A percentile compares a stretch with the other conserved stretches of the same genome.
phyloP scores from a whole-genome alignment of 2,797 vertebrate species.

The Lerista edwardsae region DNA sequence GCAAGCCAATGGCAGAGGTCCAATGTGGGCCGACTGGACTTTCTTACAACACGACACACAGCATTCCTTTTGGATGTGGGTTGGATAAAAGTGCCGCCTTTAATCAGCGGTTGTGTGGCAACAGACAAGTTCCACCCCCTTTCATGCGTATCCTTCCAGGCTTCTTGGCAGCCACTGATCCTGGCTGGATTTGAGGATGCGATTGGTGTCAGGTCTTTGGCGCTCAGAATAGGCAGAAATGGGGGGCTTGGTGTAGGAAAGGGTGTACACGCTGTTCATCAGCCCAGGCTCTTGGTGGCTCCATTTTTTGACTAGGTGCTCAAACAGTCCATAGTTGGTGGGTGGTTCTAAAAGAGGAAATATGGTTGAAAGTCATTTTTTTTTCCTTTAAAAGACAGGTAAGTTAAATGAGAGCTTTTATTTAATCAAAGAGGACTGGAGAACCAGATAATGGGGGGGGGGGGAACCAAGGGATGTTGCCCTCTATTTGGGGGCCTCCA shows the following conservation, averaged over 20 bases:
- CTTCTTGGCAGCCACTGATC: background rate
- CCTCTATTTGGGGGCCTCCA: too few species aligned
- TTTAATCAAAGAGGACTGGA: too few species aligned
- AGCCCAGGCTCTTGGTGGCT: slow-evolving; percentile 42
- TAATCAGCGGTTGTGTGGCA: slow-evolving; percentile 32
- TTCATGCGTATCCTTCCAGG: background rate
- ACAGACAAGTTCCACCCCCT: background rate
- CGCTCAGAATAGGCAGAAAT: slow-evolving; percentile 58
- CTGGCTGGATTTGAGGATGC: slow-evolving; percentile 28
- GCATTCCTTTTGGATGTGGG: background rate
- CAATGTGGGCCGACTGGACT: too few species aligned
- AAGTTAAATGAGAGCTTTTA: too few species aligned
- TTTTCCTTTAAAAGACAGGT: too few species aligned
- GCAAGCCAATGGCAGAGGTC: too few species aligned
- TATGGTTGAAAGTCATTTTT: background rate
- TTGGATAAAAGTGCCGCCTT: slow-evolving; percentile 9
- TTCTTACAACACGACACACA: background rate
- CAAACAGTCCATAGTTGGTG: slow-evolving; percentile 76
- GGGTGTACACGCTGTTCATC: slow-evolving; percentile 71
- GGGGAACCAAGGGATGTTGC: too few species aligned
- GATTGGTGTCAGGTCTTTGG: slow-evolving; percentile 57
- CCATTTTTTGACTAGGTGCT: slow-evolving; percentile 69
- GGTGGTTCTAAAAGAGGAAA: slow-evolving; percentile 76
- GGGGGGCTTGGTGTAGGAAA: slow-evolving; percentile 72
- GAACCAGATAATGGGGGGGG: too few species aligned